A percentile compares a stretch with the other conserved stretches of the same genome.
Evolutionary conservation across 1,140 invertebrate species (phyloP).

Genomic region (Solenopsis invicta): DNA sequence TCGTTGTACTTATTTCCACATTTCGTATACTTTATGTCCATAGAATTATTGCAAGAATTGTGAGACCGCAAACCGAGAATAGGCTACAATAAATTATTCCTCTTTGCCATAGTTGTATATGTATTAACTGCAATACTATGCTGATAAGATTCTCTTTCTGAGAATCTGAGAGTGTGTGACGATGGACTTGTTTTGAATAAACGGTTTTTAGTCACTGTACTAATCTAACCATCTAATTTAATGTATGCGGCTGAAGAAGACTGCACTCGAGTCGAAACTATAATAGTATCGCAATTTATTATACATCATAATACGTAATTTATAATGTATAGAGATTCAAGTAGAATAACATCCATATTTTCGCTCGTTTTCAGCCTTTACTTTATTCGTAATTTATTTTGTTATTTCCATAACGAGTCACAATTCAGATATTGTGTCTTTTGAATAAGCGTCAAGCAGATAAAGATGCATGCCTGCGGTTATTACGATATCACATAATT

Average conservation of each 20-base stretch:
- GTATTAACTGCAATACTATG: background rate
- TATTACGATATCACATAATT: background rate
- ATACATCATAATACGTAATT: too few species aligned
- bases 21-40: background rate
- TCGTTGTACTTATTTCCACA: background rate
- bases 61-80: background rate
- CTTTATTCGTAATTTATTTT: too few species aligned
- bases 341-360: too few species aligned
- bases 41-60: slow-evolving; percentile 8
- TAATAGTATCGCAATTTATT: too few species aligned
- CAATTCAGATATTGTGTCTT: background rate
- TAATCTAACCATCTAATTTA: too few species aligned
- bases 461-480: background rate
- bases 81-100: slow-evolving; percentile 19
- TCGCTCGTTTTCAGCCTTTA: too few species aligned
- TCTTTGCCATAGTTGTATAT: slow-evolving; percentile 11
- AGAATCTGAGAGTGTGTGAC: background rate
- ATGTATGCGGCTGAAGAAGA: too few species aligned
- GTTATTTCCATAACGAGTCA: too few species aligned
- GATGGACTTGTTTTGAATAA: background rate
- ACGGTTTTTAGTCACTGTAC: too few species aligned
- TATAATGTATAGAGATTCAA: too few species aligned
- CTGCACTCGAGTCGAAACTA: too few species aligned
- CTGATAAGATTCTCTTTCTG: slow-evolving; percentile 13
- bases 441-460: background rate